Percentiles rank a stretch among this genome's conserved stretches.
Conservation (phyloP, 92 coral and sea anemone species). For the Umimayanthus kanabou region DNA sequence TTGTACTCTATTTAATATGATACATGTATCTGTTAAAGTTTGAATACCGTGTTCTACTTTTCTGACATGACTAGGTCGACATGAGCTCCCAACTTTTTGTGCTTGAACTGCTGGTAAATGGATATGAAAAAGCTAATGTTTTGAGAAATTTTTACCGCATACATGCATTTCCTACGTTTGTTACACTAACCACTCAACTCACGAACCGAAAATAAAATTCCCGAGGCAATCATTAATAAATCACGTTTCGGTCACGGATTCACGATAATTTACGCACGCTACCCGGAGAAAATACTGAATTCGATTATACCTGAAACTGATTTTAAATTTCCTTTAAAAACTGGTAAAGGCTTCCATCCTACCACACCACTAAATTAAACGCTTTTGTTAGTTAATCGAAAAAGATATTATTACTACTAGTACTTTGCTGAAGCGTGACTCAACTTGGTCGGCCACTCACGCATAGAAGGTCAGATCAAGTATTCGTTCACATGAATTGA, state of each 20-base stretch:
- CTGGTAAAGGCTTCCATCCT: neutral
- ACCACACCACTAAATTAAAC: too few relatives aligned
- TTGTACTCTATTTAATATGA: too few relatives aligned
- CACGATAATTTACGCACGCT: too few relatives aligned
- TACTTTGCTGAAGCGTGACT: neutral
- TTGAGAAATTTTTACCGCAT: neutral
- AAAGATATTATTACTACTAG: too few relatives aligned
- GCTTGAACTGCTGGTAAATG: neutral
- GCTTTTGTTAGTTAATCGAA: neutral
- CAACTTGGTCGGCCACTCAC: neutral
- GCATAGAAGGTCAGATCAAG: neutral
- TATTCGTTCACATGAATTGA: neutral
- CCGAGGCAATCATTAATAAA: neutral
- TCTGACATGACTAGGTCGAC: neutral
- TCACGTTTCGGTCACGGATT: neutral
- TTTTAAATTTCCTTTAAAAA: too few relatives aligned
- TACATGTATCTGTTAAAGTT: too few relatives aligned
- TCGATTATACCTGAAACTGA: neutral
- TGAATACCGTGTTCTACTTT: neutral
- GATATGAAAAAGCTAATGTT: neutral
- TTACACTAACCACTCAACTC: too few relatives aligned
- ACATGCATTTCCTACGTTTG: neutral
- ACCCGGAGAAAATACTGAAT: too few relatives aligned
- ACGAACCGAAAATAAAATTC: neutral
- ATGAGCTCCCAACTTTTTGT: too few relatives aligned